Evolutionary conservation across 2,113 vertebrate species (phyloP), one percentile per base, ranked within the genome.

Genomic region (Poeciliopsis turrubarensis): DNA sequence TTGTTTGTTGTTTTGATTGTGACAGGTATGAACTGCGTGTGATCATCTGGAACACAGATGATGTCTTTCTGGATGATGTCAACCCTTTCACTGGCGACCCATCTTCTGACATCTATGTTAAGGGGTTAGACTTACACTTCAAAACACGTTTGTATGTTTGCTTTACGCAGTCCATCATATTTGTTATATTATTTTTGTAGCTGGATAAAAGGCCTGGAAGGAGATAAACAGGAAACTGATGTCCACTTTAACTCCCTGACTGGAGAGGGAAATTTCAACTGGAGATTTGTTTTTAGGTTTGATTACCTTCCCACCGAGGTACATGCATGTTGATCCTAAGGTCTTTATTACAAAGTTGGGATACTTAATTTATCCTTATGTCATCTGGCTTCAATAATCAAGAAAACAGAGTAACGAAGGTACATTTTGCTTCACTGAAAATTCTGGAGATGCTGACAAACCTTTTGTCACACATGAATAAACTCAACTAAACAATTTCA

Each of bases 231-330:
- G 90, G 97, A 99, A 90, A 98, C 97, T 0, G 98, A 98, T 0
- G 97, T 99, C 78, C 97, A 98, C 92, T 98, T 98, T 65, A 98
- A 95, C 90, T 99, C 97, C 32, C 89, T 98, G 85, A 99, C 96
- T 0, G 97, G 97, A 31, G 97, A 98, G 89, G 97, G 97, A 57
- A 98, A 98, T 92, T 98, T 99, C 93, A 99, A 97, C 89, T 98
- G 97, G 97, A 94, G 97, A 75, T 98, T 98, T 41, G 89, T 98
- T 70, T 98, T 97, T 74, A 93, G 74, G 68, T 99, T 99, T 19
- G 94, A 95, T 92, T 99, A 97, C 84, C 95, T 98, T 70, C 97
- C 97, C 0, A 96, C 95, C 0, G 97, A 98, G 90, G 92, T 92
- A 68, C 29, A 61, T 5, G 54, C 29, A 29, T 31, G 30, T 7